Percentiles rank a stretch among this genome's conserved stretches.
Evolutionary conservation across 2,797 vertebrate species (phyloP).

Genomic region (Anabacerthia variegaticeps): DNA sequence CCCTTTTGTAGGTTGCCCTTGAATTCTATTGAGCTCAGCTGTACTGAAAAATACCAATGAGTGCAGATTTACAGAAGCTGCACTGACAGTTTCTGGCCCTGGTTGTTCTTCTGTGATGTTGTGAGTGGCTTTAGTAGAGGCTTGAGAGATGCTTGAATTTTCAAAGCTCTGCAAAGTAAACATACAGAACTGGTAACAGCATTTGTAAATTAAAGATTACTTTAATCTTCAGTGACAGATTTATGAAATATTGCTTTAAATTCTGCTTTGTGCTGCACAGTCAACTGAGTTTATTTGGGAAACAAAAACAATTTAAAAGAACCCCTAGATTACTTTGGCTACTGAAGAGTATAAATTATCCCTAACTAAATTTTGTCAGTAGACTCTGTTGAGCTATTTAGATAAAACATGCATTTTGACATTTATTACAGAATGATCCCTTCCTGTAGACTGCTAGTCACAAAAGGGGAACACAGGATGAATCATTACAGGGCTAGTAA

Average conservation of each 20-base stretch:
- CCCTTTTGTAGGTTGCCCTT: background rate
- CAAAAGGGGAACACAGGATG: background rate
- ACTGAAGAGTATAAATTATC: constrained; percentile 73
- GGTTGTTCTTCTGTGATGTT: background rate
- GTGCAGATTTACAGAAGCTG: background rate
- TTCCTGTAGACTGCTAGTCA: constrained; percentile 45
- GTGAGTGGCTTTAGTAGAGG: background rate
- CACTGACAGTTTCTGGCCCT: background rate
- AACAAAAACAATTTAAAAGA: constrained; percentile 78
- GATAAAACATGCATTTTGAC: constrained; percentile 73
- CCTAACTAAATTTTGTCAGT: constrained; percentile 71
- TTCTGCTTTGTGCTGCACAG: constrained; percentile 69
- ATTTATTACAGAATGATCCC: constrained; percentile 72
- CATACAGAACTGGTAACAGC: constrained; percentile 31
- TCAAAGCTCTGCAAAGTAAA: constrained; percentile 57
- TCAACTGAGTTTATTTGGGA: constrained; percentile 76
- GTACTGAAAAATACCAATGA: background rate
- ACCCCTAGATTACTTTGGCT: constrained; percentile 69
- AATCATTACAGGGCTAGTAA: constrained; percentile 65
- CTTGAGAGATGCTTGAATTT: constrained; percentile 26
- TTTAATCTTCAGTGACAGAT: constrained; percentile 78
- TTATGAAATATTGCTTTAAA: constrained; percentile 79
- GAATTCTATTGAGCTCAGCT: background rate
- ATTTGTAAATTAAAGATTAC: constrained; percentile 77
- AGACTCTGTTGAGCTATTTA: constrained; percentile 70